Percentiles rank a stretch among this genome's conserved stretches.
phyloP scores from a whole-genome alignment of 2,888 invertebrate species.

The Erynnis tages region DNA sequence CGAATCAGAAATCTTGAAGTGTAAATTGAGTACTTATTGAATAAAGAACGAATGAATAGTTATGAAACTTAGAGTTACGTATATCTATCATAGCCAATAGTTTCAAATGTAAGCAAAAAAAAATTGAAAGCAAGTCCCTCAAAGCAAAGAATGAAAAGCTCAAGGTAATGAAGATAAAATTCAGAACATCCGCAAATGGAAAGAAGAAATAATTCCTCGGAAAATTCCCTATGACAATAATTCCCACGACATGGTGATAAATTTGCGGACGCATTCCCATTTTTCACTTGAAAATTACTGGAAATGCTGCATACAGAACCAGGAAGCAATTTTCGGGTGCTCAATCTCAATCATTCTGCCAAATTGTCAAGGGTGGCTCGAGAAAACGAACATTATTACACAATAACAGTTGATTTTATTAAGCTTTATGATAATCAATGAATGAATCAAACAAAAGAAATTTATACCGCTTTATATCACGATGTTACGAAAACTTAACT shows the following conservation, averaged over 20 bases:
- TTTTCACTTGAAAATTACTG: constrained; percentile 12
- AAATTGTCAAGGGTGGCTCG: constrained; percentile 12
- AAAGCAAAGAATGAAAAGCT: too few species aligned
- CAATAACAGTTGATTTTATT: constrained; percentile 11
- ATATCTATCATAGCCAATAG: too few species aligned
- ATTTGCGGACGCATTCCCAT: constrained; percentile 18
- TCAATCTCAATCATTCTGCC: constrained; percentile 23
- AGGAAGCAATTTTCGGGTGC: constrained; percentile 19
- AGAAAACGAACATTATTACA: constrained; percentile 9
- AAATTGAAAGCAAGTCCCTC: too few species aligned
- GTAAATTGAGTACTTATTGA: too few species aligned
- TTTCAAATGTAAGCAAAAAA: too few species aligned
- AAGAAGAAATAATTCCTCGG: neutral
- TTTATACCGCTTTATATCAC: too few species aligned
- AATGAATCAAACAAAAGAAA: neutral
- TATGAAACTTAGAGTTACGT: too few species aligned
- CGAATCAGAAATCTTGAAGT: too few species aligned
- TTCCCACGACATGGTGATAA: constrained; percentile 15
- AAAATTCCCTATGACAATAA: constrained; percentile 13
- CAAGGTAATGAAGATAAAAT: constrained; percentile 1
- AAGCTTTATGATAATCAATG: neutral
- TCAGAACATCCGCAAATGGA: neutral
- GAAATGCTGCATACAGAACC: constrained; percentile 14
- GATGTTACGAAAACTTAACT: too few species aligned
- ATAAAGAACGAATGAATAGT: too few species aligned